Conservation (phyloP, 2,888 invertebrate genomes). For the Pyrrhia umbra region DNA sequence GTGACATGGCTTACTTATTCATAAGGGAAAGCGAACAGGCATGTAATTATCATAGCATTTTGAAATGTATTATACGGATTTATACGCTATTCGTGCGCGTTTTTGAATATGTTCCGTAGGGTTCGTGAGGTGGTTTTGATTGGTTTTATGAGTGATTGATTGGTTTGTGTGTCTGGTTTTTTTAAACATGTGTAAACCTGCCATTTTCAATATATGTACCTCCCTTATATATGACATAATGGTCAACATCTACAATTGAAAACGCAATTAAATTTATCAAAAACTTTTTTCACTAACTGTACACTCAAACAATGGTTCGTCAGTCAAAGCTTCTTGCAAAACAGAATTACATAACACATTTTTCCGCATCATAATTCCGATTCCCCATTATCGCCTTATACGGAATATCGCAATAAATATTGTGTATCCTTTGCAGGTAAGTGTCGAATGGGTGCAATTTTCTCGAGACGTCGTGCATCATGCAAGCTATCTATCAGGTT, state of each 20-base stretch:
- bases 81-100: slow-evolving; percentile 52
- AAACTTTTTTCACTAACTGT: background rate
- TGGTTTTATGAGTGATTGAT: slow-evolving; percentile 32
- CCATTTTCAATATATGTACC: background rate
- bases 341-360: slow-evolving; percentile 5
- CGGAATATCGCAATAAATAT: slow-evolving; percentile 51
- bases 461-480: slow-evolving; percentile 62
- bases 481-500: slow-evolving; percentile 66
- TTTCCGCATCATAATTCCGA: slow-evolving; percentile 17
- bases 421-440: slow-evolving; percentile 67
- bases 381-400: slow-evolving; percentile 26
- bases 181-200: background rate
- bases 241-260: background rate
- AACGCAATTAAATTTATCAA: too few species aligned
- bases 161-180: background rate
- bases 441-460: slow-evolving; percentile 70
- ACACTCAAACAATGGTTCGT: background rate
- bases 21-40: slow-evolving; percentile 66
- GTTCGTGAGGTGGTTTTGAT: slow-evolving; percentile 40
- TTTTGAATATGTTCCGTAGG: slow-evolving; percentile 43
- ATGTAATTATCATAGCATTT: slow-evolving; percentile 68
- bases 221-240: background rate
- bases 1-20: slow-evolving; percentile 71
- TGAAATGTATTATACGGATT: slow-evolving; percentile 65
- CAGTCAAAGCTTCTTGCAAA: background rate